Evolutionary conservation across 2,797 vertebrate species (phyloP), one percentile per base, ranked within the genome.

Genomic region (Salmo trutta): DNA sequence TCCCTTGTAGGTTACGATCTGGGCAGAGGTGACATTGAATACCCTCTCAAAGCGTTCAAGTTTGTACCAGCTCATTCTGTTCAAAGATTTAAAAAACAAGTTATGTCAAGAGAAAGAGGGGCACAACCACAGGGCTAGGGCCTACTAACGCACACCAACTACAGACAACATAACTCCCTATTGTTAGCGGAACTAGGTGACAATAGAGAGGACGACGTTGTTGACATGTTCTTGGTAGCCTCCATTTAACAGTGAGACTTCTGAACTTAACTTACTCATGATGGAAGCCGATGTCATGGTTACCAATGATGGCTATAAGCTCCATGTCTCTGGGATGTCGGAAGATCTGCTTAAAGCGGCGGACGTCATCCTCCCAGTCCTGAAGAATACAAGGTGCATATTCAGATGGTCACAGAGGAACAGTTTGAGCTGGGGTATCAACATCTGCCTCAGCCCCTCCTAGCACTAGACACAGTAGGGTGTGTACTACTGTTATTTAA

Each of bases 211-310:
- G 14, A 47, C 10, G 1, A 47, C 0, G 10, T 12, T 47, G 41
- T 47, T 2, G 2, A 47, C 10, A 47, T 47, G 41, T 47, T n/a
- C n/a, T 21, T 59, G 54, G 53, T 19, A 19, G 19, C 7, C 1
- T 56, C 54, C 56, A 2, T n/a, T 77, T 2, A 62, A 69, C 41
- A n/a, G 69, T 51, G 62, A 71, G 1, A 24, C 31, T 56, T 36
- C 51, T 62, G 19, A 56, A 62, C 66, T 51, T 76, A 74, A 92
- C 96, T 95, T 76, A 96, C 96, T 95, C 91, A 0, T 96, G 92
- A 77, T 97, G 96, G 86, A 96, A 96, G 71, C 96, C 96, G 0
- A 97, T 83, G 80, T 97, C 96, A 1, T 97, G 96, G 84, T 96
- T 97, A 33, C 96, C 96, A 21, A 83, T 91, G 0, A 96, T 29